phyloP scores from a whole-genome alignment of 2,797 vertebrate genomes.

The Pangasius larnaudii region DNA sequence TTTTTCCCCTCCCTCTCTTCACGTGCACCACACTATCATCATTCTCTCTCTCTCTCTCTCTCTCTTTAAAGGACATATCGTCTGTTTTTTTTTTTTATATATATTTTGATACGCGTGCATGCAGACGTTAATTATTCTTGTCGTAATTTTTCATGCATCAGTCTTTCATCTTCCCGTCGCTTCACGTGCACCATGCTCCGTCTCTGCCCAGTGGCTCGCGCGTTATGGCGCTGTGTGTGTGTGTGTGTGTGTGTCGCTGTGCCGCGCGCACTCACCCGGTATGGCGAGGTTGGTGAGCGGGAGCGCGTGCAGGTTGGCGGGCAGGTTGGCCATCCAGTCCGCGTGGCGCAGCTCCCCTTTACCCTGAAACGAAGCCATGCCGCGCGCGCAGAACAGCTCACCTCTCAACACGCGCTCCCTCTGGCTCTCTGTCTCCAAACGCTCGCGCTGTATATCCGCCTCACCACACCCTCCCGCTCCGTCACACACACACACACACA shows the following conservation, averaged over 20 bases:
- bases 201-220: no score
- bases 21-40: neutral
- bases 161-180: no score
- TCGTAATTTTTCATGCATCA: neutral
- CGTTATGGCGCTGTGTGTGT: no score
- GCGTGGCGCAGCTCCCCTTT: constrained; percentile 87
- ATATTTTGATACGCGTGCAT: neutral
- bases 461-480: constrained; percentile 11
- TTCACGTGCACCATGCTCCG: neutral
- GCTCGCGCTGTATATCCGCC: constrained; percentile 34
- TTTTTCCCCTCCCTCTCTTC: neutral
- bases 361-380: constrained; percentile 95
- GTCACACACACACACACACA: neutral
- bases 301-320: constrained; percentile 85
- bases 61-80: neutral
- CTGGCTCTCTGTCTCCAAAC: constrained; percentile 35
- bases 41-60: no score
- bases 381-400: constrained; percentile 54
- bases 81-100: neutral
- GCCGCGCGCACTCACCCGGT: constrained; percentile 81
- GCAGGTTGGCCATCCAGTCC: constrained; percentile 96
- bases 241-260: neutral
- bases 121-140: neutral
- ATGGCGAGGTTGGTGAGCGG: constrained; percentile 94
- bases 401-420: constrained; percentile 38